Evolutionary conservation across 1,140 invertebrate genomes (phyloP).

Genomic region (Nymphalis io): DNA sequence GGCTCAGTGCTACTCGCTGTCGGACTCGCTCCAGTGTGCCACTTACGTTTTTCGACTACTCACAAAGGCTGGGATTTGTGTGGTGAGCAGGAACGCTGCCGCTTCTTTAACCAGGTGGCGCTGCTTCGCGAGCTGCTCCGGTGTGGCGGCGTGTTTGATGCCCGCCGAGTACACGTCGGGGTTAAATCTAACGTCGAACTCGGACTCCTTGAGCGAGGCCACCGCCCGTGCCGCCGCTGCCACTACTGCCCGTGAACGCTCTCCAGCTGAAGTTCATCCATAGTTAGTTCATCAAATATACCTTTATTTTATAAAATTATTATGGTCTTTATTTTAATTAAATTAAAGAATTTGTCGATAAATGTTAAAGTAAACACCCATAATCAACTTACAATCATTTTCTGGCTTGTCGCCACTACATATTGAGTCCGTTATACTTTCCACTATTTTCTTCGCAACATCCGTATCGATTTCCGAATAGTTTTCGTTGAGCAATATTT

Average conservation of each 20-base stretch:
- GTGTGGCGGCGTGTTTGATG: slow-evolving; percentile 89
- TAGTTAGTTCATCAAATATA: neutral
- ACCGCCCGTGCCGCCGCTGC: slow-evolving; percentile 93
- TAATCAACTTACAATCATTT: slow-evolving; percentile 82
- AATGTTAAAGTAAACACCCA: too few relatives aligned
- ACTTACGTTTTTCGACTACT: slow-evolving; percentile 69
- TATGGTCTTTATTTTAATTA: too few relatives aligned
- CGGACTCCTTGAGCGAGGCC: slow-evolving; percentile 94
- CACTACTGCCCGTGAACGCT: slow-evolving; percentile 94
- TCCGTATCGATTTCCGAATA: slow-evolving; percentile 86
- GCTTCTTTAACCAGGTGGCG: slow-evolving; percentile 95
- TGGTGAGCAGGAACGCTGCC: slow-evolving; percentile 95
- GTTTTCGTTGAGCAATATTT: slow-evolving; percentile 71
- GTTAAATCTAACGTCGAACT: slow-evolving; percentile 99
- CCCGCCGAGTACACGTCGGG: slow-evolving; percentile 98
- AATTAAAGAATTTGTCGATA: too few relatives aligned
- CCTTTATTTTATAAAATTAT: neutral
- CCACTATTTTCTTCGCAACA: slow-evolving; percentile 95
- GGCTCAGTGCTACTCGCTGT: too few relatives aligned
- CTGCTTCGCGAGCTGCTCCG: slow-evolving; percentile 87
- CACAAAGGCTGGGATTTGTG: slow-evolving; percentile 97
- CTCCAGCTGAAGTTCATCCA: slow-evolving; percentile 83
- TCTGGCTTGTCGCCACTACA: slow-evolving; percentile 90
- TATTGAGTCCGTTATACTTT: slow-evolving; percentile 91
- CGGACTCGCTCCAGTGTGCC: too few relatives aligned